Evolutionary conservation across 2,113 vertebrate genomes (phyloP), one percentile per base, ranked within the genome.

Genomic region (Sterrhoptilus dennistouni): DNA sequence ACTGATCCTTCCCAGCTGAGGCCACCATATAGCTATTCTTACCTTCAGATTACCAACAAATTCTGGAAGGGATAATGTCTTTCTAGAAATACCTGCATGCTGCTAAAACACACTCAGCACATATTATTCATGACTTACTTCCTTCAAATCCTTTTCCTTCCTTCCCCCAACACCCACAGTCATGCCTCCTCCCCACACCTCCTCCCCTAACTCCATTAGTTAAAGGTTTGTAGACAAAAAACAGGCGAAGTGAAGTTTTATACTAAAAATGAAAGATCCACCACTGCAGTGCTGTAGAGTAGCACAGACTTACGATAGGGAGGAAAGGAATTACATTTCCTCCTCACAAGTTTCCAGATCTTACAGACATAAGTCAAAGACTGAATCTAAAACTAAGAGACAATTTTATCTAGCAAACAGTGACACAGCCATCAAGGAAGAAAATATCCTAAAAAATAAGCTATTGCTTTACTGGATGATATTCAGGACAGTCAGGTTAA

Each of bases 401-500:
- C 24, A 83, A 40, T 36, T 83, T 66, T 84, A 35, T 40, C 57
- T 44, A 74, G 42, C 28, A 90, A 87, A 87, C 29, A 40, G 22
- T 52, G 52, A n/a, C n/a, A 83, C 14, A 9, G 11, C 11, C 45
- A 89, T n/a, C 40, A 87, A 47, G 31, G 52, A 85, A 93, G 35
- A 83, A 95, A 87, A 69, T 45, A 76, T 36, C 3, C 3, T 22
- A 78, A 68, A 89, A 80, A 74, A 74, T 23, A 83, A 65, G 36
- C 9, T 45, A 71, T 31, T 90, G 8, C 54, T 85, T 85, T 78
- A 23, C 45, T 87, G 63, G 27, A 69, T 80, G 76, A 59, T 84
- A 90, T 78, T 92, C 64, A 93, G 75, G 80, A 83, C 31, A 91
- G 76, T 42, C 70, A 77, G 65, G 86, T 82, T 88, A 94, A 94